Evolutionary conservation across 2,888 invertebrate species (phyloP).

Genomic region (Acleris literana): DNA sequence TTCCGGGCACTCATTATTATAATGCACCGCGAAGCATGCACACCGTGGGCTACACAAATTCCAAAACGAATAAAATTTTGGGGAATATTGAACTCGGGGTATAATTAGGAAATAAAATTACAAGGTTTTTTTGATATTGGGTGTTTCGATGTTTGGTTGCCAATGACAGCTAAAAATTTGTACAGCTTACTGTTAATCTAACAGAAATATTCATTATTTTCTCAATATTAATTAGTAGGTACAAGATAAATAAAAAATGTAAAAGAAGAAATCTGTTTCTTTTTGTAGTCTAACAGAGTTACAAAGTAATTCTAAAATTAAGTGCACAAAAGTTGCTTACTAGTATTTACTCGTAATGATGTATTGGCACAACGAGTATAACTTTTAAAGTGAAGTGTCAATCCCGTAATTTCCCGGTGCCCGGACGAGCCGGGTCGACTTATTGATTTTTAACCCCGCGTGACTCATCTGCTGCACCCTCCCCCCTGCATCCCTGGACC

Average conservation of each 20-base stretch:
- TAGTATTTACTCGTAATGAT: too few relatives aligned
- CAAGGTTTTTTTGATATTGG: not conserved
- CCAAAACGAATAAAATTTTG: conserved; percentile 33
- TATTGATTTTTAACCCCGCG: conserved; percentile 77
- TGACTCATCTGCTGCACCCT: conserved; percentile 73
- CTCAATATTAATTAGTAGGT: too few relatives aligned
- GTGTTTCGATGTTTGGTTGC: conserved; percentile 4
- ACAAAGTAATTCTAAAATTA: too few relatives aligned
- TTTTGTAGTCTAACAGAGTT: too few relatives aligned
- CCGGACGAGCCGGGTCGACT: conserved; percentile 47
- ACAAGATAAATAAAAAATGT: not conserved
- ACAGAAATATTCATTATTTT: too few relatives aligned
- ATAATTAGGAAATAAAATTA: conserved; percentile 3
- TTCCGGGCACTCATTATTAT: conserved; percentile 43
- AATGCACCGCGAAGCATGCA: conserved; percentile 37
- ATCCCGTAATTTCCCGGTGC: conserved; percentile 38
- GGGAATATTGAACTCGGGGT: conserved; percentile 7
- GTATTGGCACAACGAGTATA: too few relatives aligned
- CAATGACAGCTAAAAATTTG: not conserved
- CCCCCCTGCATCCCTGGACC: conserved; percentile 52
- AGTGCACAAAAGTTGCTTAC: too few relatives aligned
- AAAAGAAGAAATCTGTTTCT: not conserved
- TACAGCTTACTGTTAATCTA: not conserved
- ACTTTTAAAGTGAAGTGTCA: conserved; percentile 26
- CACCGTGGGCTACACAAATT: conserved; percentile 26